These are phyloP conservation scores for Clytia hemisphaerica DNA, from an alignment of 30 jellyfish, hydroid and myxozoan species.

Conservation along the genomic window DNA sequence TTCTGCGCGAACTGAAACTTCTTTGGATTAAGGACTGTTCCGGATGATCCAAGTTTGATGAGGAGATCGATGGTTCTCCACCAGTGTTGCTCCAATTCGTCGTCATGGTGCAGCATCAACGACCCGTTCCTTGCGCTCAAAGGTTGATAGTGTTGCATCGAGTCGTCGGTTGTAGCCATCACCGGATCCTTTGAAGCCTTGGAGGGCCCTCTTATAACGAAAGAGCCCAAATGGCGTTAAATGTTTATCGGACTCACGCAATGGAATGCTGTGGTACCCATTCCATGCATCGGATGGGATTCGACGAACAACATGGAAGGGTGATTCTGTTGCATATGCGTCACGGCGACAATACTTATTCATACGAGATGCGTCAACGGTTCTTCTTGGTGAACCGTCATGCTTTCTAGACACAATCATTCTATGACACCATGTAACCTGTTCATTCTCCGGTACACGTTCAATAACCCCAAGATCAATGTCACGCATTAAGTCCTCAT, in stretches of 20 bases:
- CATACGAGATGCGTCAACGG: slow-evolving; percentile 25
- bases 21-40: slow-evolving; percentile 18
- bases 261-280: slow-evolving; percentile 50
- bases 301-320: slow-evolving; percentile 25
- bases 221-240: slow-evolving; percentile 33
- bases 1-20: slow-evolving; percentile 24
- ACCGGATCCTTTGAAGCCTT: slow-evolving; percentile 44
- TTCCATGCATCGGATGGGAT: slow-evolving; percentile 46
- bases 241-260: slow-evolving; percentile 4
- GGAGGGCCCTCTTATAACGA: slow-evolving; percentile 27
- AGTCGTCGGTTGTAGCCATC: slow-evolving; percentile 40
- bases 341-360: slow-evolving; percentile 25
- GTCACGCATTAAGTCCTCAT: no score
- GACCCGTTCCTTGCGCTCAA: slow-evolving; percentile 5
- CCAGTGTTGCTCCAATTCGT: slow-evolving; percentile 12
- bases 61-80: slow-evolving; percentile 35
- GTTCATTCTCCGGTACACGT: no score
- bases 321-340: slow-evolving; percentile 41
- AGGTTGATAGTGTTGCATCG: not conserved
- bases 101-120: slow-evolving; percentile 28
- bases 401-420: slow-evolving; percentile 1
- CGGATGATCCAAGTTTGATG: not conserved
- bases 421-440: no score
- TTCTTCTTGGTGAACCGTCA: slow-evolving; percentile 14
- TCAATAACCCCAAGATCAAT: no score